Base-by-base conservation (phyloP, 1,140 invertebrate species). In the Limonius californicus region DNA sequence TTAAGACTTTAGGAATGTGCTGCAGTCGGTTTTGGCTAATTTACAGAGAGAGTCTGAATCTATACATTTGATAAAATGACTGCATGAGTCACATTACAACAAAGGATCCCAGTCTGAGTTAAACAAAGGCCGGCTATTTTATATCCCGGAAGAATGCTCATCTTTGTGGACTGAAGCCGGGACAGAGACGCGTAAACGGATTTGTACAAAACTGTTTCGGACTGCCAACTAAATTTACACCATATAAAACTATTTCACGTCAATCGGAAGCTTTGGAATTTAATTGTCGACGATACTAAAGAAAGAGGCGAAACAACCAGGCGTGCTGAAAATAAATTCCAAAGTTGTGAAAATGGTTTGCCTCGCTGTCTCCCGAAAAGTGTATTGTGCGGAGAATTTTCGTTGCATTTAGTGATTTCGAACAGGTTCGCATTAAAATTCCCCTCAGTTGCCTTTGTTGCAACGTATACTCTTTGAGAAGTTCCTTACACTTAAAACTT, bases 191-290 rank as follows among this genome's bases (percentile, higher is more conserved):
- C n/a, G 35, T 39, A 39, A 39, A 39, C 35, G 35, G 35, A 39
- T 39, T 39, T 39, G 35, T 39, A n/a, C 35, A 39, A 39, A 39
- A 39, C 35, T 39, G 35, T 39, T 39, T 39, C 35, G n/a, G 35
- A 39, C 35, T 39, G 35, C 35, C 35, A 39, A 39, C 35, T 39
- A 39, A 39, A 39, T 39, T 39, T 39, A 39, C 35, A 39, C 35
- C 35, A 14, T 39, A 39, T 39, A 39, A 39, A 39, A 39, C 8
- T 39, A 39, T 39, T 39, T 39, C 35, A 39, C 35, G 35, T 39
- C 35, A 39, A 39, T 39, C 35, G 35, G n/a, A 39, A 39, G n/a
- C 35, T 14, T 7, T 39, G n/a, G 8, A 39, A 39, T 39, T 39
- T 39, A 39, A 39, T 39, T 39, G 35, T 39, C n/a, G 35, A 9